These are phyloP conservation scores for Cepaea hortensis DNA, from an alignment of 2,888 invertebrate genomes.

Conservation along the genomic window DNA sequence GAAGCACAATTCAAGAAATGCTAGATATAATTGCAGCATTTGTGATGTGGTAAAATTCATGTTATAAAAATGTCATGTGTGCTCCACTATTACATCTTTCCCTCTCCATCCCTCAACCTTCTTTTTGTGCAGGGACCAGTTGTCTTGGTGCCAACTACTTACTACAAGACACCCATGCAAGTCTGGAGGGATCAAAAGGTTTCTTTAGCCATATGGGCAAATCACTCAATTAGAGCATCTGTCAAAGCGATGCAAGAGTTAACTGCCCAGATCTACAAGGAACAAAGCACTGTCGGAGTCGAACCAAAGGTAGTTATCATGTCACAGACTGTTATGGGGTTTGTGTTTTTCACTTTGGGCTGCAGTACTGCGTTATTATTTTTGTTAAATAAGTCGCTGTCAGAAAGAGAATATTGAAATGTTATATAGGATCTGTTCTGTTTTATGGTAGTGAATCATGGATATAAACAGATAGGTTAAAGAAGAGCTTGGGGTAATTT, in stretches of 20 bases:
- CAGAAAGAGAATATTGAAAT: too few relatives aligned
- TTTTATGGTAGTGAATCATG: too few relatives aligned
- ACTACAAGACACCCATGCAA: constrained; percentile 75
- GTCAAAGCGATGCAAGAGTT: constrained; percentile 76
- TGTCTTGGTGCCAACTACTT: constrained; percentile 77
- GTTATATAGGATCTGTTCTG: too few relatives aligned
- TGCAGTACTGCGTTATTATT: neutral
- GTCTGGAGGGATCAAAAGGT: constrained; percentile 75
- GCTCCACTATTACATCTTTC: too few relatives aligned
- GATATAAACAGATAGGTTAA: too few relatives aligned
- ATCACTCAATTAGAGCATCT: constrained; percentile 76
- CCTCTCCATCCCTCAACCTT: too few relatives aligned
- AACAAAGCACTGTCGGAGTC: constrained; percentile 73
- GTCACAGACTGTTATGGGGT: neutral
- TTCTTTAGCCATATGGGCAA: constrained; percentile 77
- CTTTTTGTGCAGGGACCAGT: constrained; percentile 73
- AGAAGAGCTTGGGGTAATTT: too few relatives aligned
- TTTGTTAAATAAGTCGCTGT: neutral
- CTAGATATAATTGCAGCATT: too few relatives aligned
- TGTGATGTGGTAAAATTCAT: too few relatives aligned
- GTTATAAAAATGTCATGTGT: too few relatives aligned
- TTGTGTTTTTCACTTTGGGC: neutral
- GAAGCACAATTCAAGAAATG: too few relatives aligned
- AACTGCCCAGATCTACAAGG: constrained; percentile 71
- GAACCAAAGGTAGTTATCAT: constrained; percentile 72